Percentiles rank a stretch among this genome's conserved stretches.
These are phyloP conservation scores for Austrolebias charrua DNA, from an alignment of 2,797 vertebrate genomes.

Conservation along the genomic window DNA sequence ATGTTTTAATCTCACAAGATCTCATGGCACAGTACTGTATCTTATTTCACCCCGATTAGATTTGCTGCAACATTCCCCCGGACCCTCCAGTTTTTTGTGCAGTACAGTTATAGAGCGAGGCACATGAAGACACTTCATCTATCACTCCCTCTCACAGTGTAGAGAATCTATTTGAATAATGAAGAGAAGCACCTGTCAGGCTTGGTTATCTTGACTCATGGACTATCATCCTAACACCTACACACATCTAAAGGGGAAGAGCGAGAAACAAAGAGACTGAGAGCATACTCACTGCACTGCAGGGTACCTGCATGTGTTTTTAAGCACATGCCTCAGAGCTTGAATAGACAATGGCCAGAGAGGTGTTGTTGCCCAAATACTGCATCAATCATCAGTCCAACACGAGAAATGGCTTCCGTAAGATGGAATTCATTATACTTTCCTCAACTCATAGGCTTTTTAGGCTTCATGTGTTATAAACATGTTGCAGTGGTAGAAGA, in stretches of 20 bases:
- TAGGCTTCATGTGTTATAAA: conserved; percentile 2
- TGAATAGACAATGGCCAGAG: conserved; percentile 62
- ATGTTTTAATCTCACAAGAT: too few species aligned
- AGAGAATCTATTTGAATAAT: conserved; percentile 72
- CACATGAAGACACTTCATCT: conserved; percentile 35
- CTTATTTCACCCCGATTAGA: background rate
- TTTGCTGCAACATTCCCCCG: background rate
- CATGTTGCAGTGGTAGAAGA: background rate
- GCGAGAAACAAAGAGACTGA: conserved; percentile 32
- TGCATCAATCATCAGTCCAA: conserved; percentile 53
- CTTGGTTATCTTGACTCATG: conserved; percentile 64
- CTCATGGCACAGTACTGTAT: too few species aligned
- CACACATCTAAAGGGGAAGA: conserved; percentile 46
- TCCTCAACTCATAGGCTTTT: background rate
- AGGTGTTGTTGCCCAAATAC: conserved; percentile 36
- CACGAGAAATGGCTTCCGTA: conserved; percentile 30
- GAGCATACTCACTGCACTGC: conserved; percentile 57
- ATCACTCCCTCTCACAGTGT: conserved; percentile 30
- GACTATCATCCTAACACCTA: conserved; percentile 65
- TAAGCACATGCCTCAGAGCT: conserved; percentile 59
- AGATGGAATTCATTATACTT: conserved; percentile 36
- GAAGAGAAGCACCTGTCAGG: conserved; percentile 72
- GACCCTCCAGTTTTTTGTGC: conserved; percentile 11
- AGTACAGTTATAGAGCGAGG: conserved; percentile 27
- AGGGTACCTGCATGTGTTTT: conserved; percentile 60